phyloP scores from a whole-genome alignment of 1,140 invertebrate genomes.

The Musca domestica region DNA sequence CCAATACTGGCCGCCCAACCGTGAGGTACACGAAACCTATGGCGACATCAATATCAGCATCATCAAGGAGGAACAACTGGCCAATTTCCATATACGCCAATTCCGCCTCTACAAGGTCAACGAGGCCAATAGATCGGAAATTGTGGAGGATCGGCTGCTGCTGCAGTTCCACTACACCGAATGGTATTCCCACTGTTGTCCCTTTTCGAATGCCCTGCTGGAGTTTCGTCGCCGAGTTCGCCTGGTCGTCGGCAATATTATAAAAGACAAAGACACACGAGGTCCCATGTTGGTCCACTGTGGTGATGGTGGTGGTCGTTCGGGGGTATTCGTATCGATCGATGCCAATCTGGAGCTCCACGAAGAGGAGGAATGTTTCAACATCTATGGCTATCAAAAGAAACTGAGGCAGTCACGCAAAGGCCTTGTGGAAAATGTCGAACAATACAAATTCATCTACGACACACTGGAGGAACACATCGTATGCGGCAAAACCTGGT shows the following conservation, averaged over 20 bases:
- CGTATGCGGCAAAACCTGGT: slow-evolving; percentile 88
- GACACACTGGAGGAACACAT: slow-evolving; percentile 91
- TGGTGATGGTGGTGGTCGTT: slow-evolving; percentile 94
- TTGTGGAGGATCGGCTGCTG: slow-evolving; percentile 72
- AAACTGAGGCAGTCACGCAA: slow-evolving; percentile 88
- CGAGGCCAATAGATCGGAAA: slow-evolving; percentile 40
- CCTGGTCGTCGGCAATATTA: slow-evolving; percentile 75
- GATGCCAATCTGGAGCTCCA: slow-evolving; percentile 93
- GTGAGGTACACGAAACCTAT: slow-evolving; percentile 81
- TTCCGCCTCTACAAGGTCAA: slow-evolving; percentile 74
- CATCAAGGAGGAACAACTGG: slow-evolving; percentile 81
- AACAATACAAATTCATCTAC: slow-evolving; percentile 97
- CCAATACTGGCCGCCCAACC: slow-evolving; percentile 89
- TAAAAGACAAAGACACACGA: slow-evolving; percentile 67
- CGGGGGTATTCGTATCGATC: slow-evolving; percentile 91
- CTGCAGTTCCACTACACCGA: slow-evolving; percentile 95
- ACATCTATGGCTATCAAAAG: slow-evolving; percentile 92
- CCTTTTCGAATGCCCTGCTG: slow-evolving; percentile 84
- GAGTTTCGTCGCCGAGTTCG: slow-evolving; percentile 87
- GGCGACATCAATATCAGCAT: slow-evolving; percentile 84
- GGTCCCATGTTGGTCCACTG: slow-evolving; percentile 93
- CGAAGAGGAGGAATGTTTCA: slow-evolving; percentile 89
- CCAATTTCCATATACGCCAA: slow-evolving; percentile 88
- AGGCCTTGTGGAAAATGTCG: slow-evolving; percentile 90
- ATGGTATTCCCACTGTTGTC: slow-evolving; percentile 93